Percentiles rank a stretch among this genome's conserved stretches.
Evolutionary conservation across 92 coral and sea anemone genomes (phyloP).

Genomic region (Micromussa lordhowensis): DNA sequence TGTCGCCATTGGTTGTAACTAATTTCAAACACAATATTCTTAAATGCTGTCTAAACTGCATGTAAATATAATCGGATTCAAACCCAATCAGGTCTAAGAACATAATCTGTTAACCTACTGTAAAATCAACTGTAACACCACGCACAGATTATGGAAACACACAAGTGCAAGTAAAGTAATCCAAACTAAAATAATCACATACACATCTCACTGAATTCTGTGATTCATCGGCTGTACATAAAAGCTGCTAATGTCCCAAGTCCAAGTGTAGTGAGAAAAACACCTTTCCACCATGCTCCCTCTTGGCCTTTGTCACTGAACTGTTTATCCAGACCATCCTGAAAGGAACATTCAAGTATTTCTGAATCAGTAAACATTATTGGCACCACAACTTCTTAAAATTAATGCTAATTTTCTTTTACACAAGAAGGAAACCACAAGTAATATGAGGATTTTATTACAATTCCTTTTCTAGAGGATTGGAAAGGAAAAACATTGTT

Average conservation of each 20-base stretch:
- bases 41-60: not conserved
- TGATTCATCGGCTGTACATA: conserved; percentile 80
- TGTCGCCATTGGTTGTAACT: not conserved
- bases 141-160: not conserved
- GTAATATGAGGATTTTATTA: not conserved
- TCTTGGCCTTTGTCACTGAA: conserved; percentile 77
- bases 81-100: not conserved
- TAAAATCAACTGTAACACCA: too few species aligned
- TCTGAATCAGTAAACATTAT: not conserved
- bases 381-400: not conserved
- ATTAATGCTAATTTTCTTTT: not conserved
- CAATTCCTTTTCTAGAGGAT: not conserved
- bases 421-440: not conserved
- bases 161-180: not conserved
- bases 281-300: conserved; percentile 97
- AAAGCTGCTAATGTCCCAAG: conserved; percentile 96
- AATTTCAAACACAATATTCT: not conserved
- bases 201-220: not conserved
- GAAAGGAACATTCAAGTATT: not conserved
- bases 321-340: conserved; percentile 86
- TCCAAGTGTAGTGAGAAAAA: conserved; percentile 93
- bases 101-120: not conserved
- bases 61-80: not conserved
- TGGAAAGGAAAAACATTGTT: not conserved
- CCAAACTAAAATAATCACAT: not conserved